These are phyloP conservation scores for Dermatophagoides farinae DNA, from an alignment of 1,140 invertebrate genomes.

Conservation along the genomic window DNA sequence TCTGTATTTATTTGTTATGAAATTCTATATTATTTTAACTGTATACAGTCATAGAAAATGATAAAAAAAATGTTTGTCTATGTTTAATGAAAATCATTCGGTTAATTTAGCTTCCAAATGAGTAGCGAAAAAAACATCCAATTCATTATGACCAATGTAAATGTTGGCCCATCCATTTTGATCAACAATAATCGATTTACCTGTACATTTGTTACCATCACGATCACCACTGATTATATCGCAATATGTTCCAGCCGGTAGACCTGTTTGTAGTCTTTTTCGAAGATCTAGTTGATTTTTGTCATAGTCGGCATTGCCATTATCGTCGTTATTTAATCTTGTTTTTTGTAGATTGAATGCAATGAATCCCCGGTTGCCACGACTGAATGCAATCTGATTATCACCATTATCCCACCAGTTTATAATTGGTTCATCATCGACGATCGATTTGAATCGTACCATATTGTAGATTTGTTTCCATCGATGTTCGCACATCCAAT, in stretches of 20 bases:
- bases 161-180: slow-evolving; percentile 40
- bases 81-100: too few species aligned
- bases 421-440: slow-evolving; percentile 23
- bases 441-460: slow-evolving; percentile 48
- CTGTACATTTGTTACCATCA: slow-evolving; percentile 39
- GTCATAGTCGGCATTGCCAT: slow-evolving; percentile 38
- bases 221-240: slow-evolving; percentile 57
- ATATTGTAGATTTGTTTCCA: slow-evolving; percentile 61
- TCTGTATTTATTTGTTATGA: too few species aligned
- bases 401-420: slow-evolving; percentile 49
- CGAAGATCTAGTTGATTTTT: slow-evolving; percentile 10
- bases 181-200: slow-evolving; percentile 43
- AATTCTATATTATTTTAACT: too few species aligned
- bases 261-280: slow-evolving; percentile 35
- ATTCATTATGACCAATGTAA: slow-evolving; percentile 32
- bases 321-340: slow-evolving; percentile 9
- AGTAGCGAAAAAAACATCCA: slow-evolving; percentile 54
- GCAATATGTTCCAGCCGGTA: slow-evolving; percentile 56
- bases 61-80: too few species aligned
- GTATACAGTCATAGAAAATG: too few species aligned
- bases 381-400: slow-evolving; percentile 52
- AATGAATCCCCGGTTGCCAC: slow-evolving; percentile 43
- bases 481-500: slow-evolving; percentile 70
- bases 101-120: slow-evolving; percentile 28
- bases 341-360: slow-evolving; percentile 38